Base-by-base conservation (phyloP, 1,140 invertebrate genomes). In the Cydia fagiglandana region DNA sequence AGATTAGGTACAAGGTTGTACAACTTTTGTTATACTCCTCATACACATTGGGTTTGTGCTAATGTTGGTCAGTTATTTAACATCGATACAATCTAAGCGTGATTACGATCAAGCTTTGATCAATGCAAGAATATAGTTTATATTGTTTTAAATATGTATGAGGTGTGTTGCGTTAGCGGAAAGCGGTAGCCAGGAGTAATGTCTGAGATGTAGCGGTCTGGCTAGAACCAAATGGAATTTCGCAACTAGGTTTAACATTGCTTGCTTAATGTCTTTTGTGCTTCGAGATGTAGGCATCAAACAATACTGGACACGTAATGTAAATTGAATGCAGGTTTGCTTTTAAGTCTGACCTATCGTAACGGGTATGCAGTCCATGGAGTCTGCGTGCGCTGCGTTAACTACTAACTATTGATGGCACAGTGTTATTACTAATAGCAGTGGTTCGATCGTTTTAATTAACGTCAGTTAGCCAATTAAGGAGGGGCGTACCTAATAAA, bases 91-190 rank as follows among this genome's bases (percentile, higher is more conserved):
- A 70, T 70, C 66, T 70, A 7, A 34, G 10, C 2, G 15, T 38
- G 66, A 70, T 70, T 70, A 38, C 30, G 34, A 70, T 70, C 66
- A 38, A 38, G 34, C 66, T 45, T 70, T 70, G 66, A 70, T 70
- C 66, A 38, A 70, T 70, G 17, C 34, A 38, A 45, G 20, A 70
- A 70, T 70, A 70, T 70, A 38, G 10, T 68, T 34, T 70, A 70
- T 70, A 70, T 70, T 70, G 66, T 70, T 70, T 70, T 70, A 34
- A 70, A 70, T 70, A 38, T 38, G 34, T 70, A 70, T 70, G 66
- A 70, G 34, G 7, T 45, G 34, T 38, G 66, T 70, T 70, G 66
- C 66, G 66, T 70, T 70, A 70, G 66, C 66, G 66, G 66, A 38
- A 70, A 70, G 64, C 15, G 66, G 66, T 70, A 70, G 66, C 34